Evolutionary conservation across 1,140 invertebrate species (phyloP), one percentile per base, ranked within the genome.

Genomic region (Pseudomyrmex dendroicus): DNA sequence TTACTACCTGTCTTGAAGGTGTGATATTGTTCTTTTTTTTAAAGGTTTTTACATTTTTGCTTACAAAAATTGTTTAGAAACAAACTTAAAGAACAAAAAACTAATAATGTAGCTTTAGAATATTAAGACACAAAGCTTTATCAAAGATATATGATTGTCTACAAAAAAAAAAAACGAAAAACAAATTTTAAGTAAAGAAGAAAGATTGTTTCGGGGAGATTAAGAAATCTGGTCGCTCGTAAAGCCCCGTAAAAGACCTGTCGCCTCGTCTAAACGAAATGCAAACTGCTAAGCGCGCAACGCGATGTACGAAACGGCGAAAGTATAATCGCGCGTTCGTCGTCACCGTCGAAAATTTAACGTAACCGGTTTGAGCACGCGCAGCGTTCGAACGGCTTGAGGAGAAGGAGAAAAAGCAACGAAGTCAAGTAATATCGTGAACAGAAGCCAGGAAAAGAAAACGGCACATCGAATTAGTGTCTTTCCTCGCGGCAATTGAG

Each of bases 341-440:
- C 50, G 13, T 52, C 50, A 52, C 64, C 64, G 35, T 68, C 17
- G 70, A 67, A 77, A 86, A 87, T 87, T 87, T 83, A 68, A 76
- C 72, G 22, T 22, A 87, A 86, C 84, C 84, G 84, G 72, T 87
- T 87, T 68, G 15, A 52, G 52, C 84, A 64, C 84, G 67, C 48
- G 80, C 52, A 63, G 61, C 17, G 25, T 77, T 17, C 44, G 25
- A 4, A 5, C 10, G 48, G 17, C 22, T 20, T 52, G 52, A 50
- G 15, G 61, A 57, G n/a, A 12, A 20, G 48, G 35, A 35, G 35
- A 35, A 76, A 25, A 76, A 12, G 25, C 56, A 44, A 52, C 9
- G 46, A 20, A 64, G 59, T 56, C 25, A 2, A 54, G 46, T 25
- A 48, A 15, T 12, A 17, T 44, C 35, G 52, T 67, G 57, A 80